Base-by-base conservation (phyloP, 2,888 invertebrate species). In the Dryobota labecula region DNA sequence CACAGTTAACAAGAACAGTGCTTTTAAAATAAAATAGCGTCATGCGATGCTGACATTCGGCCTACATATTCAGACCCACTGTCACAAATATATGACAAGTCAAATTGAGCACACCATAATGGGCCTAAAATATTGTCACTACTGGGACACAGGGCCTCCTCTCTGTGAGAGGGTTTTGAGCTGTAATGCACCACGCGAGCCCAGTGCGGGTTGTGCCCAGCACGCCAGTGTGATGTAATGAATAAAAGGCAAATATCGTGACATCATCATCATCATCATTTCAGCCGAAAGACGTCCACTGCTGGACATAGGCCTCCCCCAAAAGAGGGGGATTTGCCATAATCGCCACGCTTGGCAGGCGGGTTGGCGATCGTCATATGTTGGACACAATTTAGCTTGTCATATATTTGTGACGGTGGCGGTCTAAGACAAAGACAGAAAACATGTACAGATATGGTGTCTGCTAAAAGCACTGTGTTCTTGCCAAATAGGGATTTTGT, bases 401-500 rank as follows among this genome's bases (percentile, higher is more conserved):
- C 67, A 56, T 65, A 20, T 56, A 51, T 76, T 43, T 45, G 57
- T 76, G 51, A 18, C 69, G 1, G 11, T 56, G 30, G 36, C 0
- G 9, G 36, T 43, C 41, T 43, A 65, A 30, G 11, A 2, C 2
- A 38, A 53, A 47, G 24, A 41, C 45, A 53, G 18, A 27, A 62
- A 62, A 82, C 38, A 43, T 57, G 18, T 73, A 51, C 18, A 49
- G 18, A 54, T 51, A 13, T 72, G 30, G 36, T 43, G 54, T 72
- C 60, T 51, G 60, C 54, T 70, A 73, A 83, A 72, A 82, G 74
- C 80, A 84, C 78, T 80, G 83, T 80, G 68, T 80, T 74, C 60
- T 80, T 68, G 65, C 51, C 30, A 36, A 56, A n/a, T 84, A 79
- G 80, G 85, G 64, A 62, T 74, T 75, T 72, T 63, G 27, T 71